Evolutionary conservation across 2,797 vertebrate genomes (phyloP).

Genomic region (Diceros bicornis): DNA sequence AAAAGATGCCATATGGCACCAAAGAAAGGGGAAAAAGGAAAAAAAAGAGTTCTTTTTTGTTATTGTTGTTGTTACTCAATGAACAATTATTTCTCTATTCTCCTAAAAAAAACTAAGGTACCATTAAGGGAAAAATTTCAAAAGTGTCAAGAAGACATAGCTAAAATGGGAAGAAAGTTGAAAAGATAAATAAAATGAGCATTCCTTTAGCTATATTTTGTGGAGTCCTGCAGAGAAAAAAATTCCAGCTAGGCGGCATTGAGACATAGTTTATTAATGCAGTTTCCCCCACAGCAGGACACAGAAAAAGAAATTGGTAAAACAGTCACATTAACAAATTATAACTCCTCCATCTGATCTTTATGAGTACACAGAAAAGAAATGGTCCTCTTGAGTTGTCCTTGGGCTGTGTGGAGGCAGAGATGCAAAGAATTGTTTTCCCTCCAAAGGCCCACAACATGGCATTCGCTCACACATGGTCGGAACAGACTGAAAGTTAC

Average conservation of each 20-base stretch:
- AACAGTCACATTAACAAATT: slow-evolving; percentile 87
- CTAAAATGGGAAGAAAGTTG: slow-evolving; percentile 82
- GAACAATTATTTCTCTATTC: slow-evolving; percentile 65
- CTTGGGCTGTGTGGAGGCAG: slow-evolving; percentile 52
- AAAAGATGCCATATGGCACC: slow-evolving; percentile 65
- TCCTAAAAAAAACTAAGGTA: slow-evolving; percentile 62
- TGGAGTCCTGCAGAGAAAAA: slow-evolving; percentile 79
- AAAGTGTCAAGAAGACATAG: slow-evolving; percentile 82
- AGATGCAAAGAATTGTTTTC: neutral
- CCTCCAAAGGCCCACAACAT: neutral
- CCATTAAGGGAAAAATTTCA: slow-evolving; percentile 69
- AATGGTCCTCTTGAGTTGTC: slow-evolving; percentile 66
- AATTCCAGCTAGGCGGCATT: slow-evolving; percentile 68
- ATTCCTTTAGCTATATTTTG: slow-evolving; percentile 79
- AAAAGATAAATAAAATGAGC: slow-evolving; percentile 83
- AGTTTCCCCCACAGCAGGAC: slow-evolving; percentile 87
- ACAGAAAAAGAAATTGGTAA: slow-evolving; percentile 86
- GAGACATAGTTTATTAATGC: slow-evolving; percentile 87
- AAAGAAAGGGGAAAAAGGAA: neutral
- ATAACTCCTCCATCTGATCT: slow-evolving; percentile 84
- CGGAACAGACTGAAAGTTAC: slow-evolving; percentile 36
- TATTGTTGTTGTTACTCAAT: slow-evolving; percentile 31
- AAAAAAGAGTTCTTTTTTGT: neutral
- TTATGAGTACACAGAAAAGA: slow-evolving; percentile 77
- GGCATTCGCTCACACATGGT: neutral